phyloP scores from a whole-genome alignment of 2,888 invertebrate species.

The Synergus laeviventris region DNA sequence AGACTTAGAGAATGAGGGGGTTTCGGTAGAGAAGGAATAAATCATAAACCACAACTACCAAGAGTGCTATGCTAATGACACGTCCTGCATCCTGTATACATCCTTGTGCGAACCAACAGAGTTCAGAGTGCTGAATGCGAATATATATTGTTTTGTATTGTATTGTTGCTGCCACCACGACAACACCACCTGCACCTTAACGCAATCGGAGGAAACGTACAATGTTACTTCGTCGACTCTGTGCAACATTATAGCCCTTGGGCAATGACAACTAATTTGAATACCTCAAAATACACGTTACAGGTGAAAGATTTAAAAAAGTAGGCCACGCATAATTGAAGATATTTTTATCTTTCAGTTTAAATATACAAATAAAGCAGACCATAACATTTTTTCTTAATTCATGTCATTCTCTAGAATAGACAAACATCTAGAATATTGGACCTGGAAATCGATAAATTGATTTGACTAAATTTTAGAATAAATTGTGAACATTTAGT shows the following conservation, averaged over 20 bases:
- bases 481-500: constrained; percentile 52
- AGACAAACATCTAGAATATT: neutral
- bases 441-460: neutral
- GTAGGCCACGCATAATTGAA: constrained; percentile 1
- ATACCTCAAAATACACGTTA: constrained; percentile 28
- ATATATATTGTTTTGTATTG: constrained; percentile 14
- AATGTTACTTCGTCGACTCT: constrained; percentile 13
- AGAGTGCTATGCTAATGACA: constrained; percentile 70
- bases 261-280: constrained; percentile 26
- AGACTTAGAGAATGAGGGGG: constrained; percentile 46
- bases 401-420: neutral
- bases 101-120: constrained; percentile 50
- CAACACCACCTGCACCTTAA: constrained; percentile 27
- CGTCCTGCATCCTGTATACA: constrained; percentile 66
- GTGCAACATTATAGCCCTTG: constrained; percentile 13
- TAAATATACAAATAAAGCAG: neutral
- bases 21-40: constrained; percentile 60
- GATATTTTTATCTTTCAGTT: neutral
- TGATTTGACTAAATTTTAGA: neutral
- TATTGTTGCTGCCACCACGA: neutral
- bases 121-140: constrained; percentile 14
- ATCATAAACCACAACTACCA: constrained; percentile 64
- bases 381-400: neutral
- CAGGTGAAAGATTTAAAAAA: constrained; percentile 22
- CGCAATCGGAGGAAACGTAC: constrained; percentile 22